phyloP scores from a whole-genome alignment of 1,140 invertebrate species.

The Drosophila tropicalis region DNA sequence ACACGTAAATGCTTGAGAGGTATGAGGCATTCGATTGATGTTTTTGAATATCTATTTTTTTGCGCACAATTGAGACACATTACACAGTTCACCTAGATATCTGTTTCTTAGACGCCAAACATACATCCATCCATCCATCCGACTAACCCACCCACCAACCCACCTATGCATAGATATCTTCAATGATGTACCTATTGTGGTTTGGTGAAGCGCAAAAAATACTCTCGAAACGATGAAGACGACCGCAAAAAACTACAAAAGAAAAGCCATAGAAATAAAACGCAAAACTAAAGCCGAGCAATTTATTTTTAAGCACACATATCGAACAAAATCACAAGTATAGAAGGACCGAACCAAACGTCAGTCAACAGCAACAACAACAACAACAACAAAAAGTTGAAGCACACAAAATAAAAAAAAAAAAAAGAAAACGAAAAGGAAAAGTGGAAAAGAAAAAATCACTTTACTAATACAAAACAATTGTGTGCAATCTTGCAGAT shows the following conservation, averaged over 20 bases:
- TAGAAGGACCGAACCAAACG: constrained; percentile 2
- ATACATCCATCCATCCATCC: constrained; percentile 23
- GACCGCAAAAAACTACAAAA: constrained; percentile 55
- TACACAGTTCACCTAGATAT: constrained; percentile 73
- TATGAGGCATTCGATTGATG: constrained; percentile 57
- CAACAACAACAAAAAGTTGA: background rate
- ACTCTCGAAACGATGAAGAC: constrained; percentile 25
- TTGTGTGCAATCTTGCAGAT: constrained; percentile 78
- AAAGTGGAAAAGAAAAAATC: constrained; percentile 48
- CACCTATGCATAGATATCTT: constrained; percentile 21
- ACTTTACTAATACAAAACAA: constrained; percentile 72
- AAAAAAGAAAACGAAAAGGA: background rate
- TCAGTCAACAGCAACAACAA: constrained; percentile 5
- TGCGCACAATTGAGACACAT: constrained; percentile 70
- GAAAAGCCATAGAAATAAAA: constrained; percentile 67
- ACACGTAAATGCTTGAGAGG: background rate
- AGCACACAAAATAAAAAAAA: constrained; percentile 22
- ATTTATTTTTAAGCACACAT: constrained; percentile 78
- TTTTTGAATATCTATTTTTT: constrained; percentile 45
- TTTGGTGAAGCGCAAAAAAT: constrained; percentile 22
- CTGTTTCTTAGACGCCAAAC: background rate
- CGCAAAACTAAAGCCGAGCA: constrained; percentile 71
- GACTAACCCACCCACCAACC: constrained; percentile 18
- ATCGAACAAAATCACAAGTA: constrained; percentile 39
- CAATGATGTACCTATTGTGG: constrained; percentile 31